Percentiles rank a stretch among this genome's conserved stretches.
Evolutionary conservation across 2,888 invertebrate species (phyloP).

Genomic region (Dasypolia templi): DNA sequence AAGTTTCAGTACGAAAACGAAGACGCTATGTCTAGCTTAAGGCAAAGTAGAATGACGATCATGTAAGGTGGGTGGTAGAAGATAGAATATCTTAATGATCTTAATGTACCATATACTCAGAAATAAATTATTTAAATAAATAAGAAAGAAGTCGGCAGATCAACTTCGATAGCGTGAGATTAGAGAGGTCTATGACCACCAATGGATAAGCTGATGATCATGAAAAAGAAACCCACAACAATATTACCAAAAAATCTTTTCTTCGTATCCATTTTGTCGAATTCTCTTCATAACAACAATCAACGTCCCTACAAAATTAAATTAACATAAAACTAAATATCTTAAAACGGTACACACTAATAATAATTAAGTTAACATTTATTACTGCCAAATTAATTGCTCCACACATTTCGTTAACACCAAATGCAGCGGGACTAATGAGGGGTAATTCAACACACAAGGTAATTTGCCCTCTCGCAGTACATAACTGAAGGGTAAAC

Average conservation of each 20-base stretch:
- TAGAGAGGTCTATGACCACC: no score
- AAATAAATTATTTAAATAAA: no score
- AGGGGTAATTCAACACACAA: conserved; percentile 42
- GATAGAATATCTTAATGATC: no score
- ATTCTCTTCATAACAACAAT: background rate
- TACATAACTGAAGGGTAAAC: conserved; percentile 38
- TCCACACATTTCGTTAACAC: conserved; percentile 25
- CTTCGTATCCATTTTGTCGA: background rate
- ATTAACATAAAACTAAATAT: conserved; percentile 5
- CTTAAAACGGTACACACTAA: background rate
- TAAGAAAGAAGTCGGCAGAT: no score
- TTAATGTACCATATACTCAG: no score
- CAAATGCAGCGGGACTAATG: conserved; percentile 45
- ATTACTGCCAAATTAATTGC: conserved; percentile 34
- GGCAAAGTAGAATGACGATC: no score
- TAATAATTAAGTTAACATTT: conserved; percentile 26
- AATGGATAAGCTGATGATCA: background rate
- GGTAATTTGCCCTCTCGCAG: conserved; percentile 41
- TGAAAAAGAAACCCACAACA: background rate
- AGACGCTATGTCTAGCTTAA: no score
- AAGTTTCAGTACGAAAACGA: no score
- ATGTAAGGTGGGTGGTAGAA: no score
- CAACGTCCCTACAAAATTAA: conserved; percentile 6
- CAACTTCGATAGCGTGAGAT: no score
- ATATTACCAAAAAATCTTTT: background rate